Evolutionary conservation across 2,888 invertebrate genomes (phyloP), one percentile per base, ranked within the genome.

Genomic region (Dynastes tityus): DNA sequence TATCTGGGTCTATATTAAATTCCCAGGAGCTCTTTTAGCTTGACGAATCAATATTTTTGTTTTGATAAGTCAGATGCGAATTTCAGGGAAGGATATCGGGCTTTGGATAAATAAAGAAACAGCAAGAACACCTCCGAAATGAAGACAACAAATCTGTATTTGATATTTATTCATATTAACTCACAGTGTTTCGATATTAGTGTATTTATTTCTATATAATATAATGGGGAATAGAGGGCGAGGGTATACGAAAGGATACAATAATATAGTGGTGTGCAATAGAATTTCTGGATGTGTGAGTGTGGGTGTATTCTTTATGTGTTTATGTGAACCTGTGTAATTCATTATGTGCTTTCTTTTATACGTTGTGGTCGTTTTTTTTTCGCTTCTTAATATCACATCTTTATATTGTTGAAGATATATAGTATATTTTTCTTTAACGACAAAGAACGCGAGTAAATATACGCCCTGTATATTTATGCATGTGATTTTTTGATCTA

Each of bases 111-210:
- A 45, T 45, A 45, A 32, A 45, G 8, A 8, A 45, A 9, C 45
- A 45, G 45, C 4, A 32, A 32, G 32, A 32, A 32, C 32, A 32
- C 45, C 45, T 45, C 45, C 45, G 82, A 85, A 86, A 86, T 85
- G 82, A 85, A 85, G 84, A 86, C 85, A 85, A 86, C 85, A 82
- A 84, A 85, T 83, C 83, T 87, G 84, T 85, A 87, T 87, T 84
- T 83, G 80, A 88, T 88, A 87, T 88, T 87, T 87, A 88, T 87
- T 88, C 86, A 87, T 87, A 88, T 86, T 86, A 87, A 86, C 86
- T 87, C 86, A 87, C 87, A 87, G 88, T 88, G 87, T 87, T 85
- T 88, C 87, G 88, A 88, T 88, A 88, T 86, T 88, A 87, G 87
- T 88, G 88, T 87, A 86, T 55, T 80, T 87, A 86, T 55, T 80